phyloP scores from a whole-genome alignment of 2,888 invertebrate genomes.

The Tolmerus cingulatus region DNA sequence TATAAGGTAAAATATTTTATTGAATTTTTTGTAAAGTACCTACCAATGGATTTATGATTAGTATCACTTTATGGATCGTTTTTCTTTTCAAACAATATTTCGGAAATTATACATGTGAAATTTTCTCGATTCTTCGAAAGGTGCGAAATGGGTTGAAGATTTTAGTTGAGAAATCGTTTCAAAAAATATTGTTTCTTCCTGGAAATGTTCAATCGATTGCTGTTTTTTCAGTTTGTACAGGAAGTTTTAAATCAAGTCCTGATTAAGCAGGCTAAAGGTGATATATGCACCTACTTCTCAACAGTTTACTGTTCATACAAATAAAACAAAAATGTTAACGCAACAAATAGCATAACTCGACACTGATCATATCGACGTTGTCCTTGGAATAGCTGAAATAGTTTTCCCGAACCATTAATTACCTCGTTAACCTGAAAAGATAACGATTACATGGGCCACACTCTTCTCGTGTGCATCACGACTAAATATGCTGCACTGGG shows the following conservation, averaged over 20 bases:
- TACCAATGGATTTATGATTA: too few species aligned
- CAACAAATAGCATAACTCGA: not conserved
- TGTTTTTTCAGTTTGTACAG: not conserved
- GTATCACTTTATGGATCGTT: too few species aligned
- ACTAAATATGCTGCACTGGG: not conserved
- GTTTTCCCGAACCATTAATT: conserved; percentile 6
- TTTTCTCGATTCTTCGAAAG: too few species aligned
- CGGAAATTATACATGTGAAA: too few species aligned
- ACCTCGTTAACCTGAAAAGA: conserved; percentile 32
- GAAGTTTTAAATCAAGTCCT: not conserved
- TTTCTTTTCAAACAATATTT: too few species aligned
- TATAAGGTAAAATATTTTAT: too few species aligned
- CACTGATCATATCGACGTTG: not conserved
- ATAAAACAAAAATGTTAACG: not conserved
- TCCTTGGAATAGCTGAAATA: conserved; percentile 13
- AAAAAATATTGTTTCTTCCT: not conserved
- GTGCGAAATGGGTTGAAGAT: too few species aligned
- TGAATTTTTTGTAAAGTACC: too few species aligned
- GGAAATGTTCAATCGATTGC: not conserved
- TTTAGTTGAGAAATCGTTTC: too few species aligned
- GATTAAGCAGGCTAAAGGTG: not conserved
- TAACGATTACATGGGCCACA: conserved; percentile 23
- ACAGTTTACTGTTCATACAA: not conserved
- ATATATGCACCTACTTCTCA: not conserved
- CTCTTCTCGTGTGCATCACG: conserved; percentile 8